phyloP scores from a whole-genome alignment of 2,113 vertebrate species.

The Pipra filicauda region DNA sequence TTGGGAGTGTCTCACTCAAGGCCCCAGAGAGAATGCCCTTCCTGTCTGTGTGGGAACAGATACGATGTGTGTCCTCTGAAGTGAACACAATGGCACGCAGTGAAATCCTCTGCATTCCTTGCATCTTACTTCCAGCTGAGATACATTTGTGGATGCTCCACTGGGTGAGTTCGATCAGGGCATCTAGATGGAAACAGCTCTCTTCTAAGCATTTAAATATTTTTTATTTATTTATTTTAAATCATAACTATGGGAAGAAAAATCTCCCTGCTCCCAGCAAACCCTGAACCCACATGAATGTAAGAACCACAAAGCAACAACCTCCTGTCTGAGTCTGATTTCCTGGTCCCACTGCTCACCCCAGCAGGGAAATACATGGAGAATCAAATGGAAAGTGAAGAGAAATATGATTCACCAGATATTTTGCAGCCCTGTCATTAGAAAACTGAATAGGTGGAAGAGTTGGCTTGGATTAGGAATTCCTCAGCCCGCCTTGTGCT shows the following conservation, averaged over 20 bases:
- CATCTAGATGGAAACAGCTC: neutral
- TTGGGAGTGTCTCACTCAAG: neutral
- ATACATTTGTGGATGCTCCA: neutral
- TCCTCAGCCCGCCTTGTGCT: neutral
- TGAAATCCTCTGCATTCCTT: neutral
- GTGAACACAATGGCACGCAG: neutral
- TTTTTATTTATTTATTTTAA: neutral
- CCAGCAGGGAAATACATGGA: neutral
- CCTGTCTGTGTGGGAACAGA: neutral
- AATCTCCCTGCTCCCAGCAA: too few species aligned
- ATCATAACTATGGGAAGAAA: neutral
- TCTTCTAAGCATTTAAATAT: neutral
- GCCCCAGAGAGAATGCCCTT: neutral
- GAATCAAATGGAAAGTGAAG: neutral
- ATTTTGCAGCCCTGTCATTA: neutral
- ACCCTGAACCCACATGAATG: neutral
- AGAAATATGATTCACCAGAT: neutral
- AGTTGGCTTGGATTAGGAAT: neutral
- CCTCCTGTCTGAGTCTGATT: neutral
- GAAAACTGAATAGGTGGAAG: neutral
- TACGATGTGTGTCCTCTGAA: neutral
- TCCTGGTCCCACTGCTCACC: neutral
- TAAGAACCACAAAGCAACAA: neutral
- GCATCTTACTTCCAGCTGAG: neutral
- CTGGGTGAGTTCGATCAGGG: neutral